Evolutionary conservation across 2,113 vertebrate genomes (phyloP).

Genomic region (Otus sunia): DNA sequence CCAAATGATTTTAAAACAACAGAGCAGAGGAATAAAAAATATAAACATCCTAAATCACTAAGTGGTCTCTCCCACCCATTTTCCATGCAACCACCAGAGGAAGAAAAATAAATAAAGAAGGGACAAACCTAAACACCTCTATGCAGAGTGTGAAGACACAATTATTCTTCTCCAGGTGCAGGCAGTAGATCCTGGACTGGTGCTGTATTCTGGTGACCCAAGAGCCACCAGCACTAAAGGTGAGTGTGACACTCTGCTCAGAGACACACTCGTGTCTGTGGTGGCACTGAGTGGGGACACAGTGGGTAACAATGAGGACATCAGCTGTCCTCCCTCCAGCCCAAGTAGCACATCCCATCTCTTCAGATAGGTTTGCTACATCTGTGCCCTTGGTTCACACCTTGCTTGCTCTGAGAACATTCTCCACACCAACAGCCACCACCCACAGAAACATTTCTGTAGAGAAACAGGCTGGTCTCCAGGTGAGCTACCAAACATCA

Average conservation of each 20-base stretch:
- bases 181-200: background rate
- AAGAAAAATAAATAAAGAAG: background rate
- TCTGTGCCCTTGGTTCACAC: background rate
- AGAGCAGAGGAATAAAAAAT: background rate
- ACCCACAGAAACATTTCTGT: background rate
- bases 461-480: background rate
- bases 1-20: background rate
- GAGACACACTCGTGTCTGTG: background rate
- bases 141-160: background rate
- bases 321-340: background rate
- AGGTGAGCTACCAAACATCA: background rate
- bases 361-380: background rate
- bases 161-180: background rate
- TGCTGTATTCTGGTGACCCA: background rate
- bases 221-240: background rate
- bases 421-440: background rate
- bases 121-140: background rate
- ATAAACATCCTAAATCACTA: background rate
- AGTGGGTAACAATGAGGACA: background rate
- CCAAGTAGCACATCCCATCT: background rate
- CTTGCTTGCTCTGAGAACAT: background rate
- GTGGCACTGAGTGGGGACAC: no score
- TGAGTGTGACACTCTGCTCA: background rate
- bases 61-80: background rate
- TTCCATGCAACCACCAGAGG: background rate